Evolutionary conservation across 1,140 invertebrate species (phyloP).

Genomic region (Mesaphorura yosii): DNA sequence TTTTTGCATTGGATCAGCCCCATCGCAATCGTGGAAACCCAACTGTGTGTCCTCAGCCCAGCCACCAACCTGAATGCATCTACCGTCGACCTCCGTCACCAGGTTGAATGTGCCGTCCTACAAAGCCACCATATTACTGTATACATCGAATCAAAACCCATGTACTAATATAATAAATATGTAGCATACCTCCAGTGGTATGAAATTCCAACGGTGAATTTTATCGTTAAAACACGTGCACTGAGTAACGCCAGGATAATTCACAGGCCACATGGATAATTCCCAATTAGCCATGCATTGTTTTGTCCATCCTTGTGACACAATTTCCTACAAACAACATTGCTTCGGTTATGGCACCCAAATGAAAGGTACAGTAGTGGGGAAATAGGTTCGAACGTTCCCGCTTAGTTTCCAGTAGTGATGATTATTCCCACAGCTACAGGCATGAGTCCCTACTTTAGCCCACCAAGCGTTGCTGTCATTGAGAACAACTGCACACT

Average conservation of each 20-base stretch:
- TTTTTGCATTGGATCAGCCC: not conserved
- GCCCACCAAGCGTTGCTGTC: too few relatives aligned
- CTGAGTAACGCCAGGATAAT: slow-evolving; percentile 4
- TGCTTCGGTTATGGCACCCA: too few relatives aligned
- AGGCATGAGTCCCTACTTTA: too few relatives aligned
- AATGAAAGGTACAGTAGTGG: too few relatives aligned
- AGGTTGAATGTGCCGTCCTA: not conserved
- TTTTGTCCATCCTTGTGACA: too few relatives aligned
- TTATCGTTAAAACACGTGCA: slow-evolving; percentile 1
- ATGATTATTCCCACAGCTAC: too few relatives aligned
- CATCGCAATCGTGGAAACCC: not conserved
- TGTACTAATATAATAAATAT: not conserved
- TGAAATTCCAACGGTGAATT: slow-evolving; percentile 2
- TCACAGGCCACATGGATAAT: not conserved
- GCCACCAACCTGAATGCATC: not conserved
- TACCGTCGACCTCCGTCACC: not conserved
- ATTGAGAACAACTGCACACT: too few relatives aligned
- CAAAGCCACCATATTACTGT: not conserved
- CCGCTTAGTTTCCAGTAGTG: too few relatives aligned
- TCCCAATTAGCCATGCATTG: slow-evolving; percentile 6
- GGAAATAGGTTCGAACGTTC: too few relatives aligned
- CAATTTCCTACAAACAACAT: too few relatives aligned
- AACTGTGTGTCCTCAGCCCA: not conserved
- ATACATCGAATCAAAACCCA: not conserved
- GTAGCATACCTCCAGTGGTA: not conserved